A percentile compares a stretch with the other conserved stretches of the same genome.
These are phyloP conservation scores for Ericerus pela DNA, from an alignment of 1,140 invertebrate genomes.

Conservation along the genomic window DNA sequence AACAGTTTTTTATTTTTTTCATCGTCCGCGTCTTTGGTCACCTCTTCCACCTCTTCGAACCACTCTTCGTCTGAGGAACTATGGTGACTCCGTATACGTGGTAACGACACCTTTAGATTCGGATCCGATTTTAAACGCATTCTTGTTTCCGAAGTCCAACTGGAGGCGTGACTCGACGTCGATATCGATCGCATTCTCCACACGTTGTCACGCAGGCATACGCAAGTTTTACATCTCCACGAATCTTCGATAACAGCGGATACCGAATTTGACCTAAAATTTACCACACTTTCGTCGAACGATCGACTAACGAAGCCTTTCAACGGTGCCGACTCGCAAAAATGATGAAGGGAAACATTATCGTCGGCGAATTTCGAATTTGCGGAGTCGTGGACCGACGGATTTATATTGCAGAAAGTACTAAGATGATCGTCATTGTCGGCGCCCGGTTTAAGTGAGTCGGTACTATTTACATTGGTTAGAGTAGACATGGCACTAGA, in stretches of 20 bases:
- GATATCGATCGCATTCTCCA: constrained; percentile 1
- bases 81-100: constrained; percentile 28
- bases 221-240: constrained; percentile 5
- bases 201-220: background rate
- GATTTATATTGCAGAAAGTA: no score
- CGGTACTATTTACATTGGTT: background rate
- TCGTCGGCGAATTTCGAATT: background rate
- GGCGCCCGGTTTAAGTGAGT: no score
- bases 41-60: constrained; percentile 29
- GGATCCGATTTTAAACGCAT: constrained; percentile 23
- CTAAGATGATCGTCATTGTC: no score
- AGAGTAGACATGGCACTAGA: background rate
- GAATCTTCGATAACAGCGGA: background rate
- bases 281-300: background rate
- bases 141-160: constrained; percentile 4
- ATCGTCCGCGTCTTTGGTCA: background rate
- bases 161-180: background rate
- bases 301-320: background rate
- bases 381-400: background rate
- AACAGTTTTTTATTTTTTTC: background rate
- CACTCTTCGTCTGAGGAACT: constrained; percentile 31
- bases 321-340: background rate
- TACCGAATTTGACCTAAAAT: background rate
- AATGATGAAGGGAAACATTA: background rate
- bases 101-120: constrained; percentile 21